A percentile compares a stretch with the other conserved stretches of the same genome.
Conservation (phyloP, 2,888 invertebrate genomes). For the Gastracanthus pulcherrimus region DNA sequence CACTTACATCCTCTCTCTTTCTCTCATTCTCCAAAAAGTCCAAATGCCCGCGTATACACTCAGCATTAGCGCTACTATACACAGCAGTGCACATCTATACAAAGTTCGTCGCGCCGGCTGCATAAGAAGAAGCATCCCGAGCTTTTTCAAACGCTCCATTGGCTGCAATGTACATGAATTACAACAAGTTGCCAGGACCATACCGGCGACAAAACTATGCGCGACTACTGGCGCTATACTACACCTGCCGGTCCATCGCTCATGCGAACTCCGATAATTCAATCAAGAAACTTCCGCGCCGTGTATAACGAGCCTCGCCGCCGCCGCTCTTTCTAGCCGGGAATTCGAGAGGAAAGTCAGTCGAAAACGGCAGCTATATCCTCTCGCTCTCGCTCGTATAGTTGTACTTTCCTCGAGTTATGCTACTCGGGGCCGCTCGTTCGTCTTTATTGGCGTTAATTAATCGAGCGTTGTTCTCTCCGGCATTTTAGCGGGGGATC, state of each 20-base stretch:
- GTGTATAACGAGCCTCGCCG: conserved; percentile 5
- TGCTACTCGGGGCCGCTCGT: not conserved
- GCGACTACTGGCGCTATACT: too few relatives aligned
- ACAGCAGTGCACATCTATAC: too few relatives aligned
- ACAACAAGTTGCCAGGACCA: not conserved
- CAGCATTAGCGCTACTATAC: too few relatives aligned
- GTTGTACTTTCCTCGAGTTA: not conserved
- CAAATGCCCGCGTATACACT: too few relatives aligned
- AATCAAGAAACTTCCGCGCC: conserved; percentile 28
- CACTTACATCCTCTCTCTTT: too few relatives aligned
- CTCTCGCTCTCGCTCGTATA: not conserved
- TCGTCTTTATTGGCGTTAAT: not conserved
- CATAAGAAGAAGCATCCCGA: too few relatives aligned
- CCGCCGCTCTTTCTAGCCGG: not conserved
- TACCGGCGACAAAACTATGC: too few relatives aligned
- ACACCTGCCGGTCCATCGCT: not conserved
- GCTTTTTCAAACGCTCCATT: not conserved
- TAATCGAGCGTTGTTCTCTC: not conserved
- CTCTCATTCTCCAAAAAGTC: too few relatives aligned
- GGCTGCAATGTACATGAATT: not conserved
- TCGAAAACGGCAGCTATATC: not conserved
- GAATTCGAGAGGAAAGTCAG: not conserved
- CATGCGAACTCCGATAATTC: conserved; percentile 38
- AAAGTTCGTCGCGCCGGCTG: too few relatives aligned
- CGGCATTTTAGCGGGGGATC: too few relatives aligned